Evolutionary conservation across 2,888 invertebrate species (phyloP), one percentile per base, ranked within the genome.

Genomic region (Malthinus seriepunctatus): DNA sequence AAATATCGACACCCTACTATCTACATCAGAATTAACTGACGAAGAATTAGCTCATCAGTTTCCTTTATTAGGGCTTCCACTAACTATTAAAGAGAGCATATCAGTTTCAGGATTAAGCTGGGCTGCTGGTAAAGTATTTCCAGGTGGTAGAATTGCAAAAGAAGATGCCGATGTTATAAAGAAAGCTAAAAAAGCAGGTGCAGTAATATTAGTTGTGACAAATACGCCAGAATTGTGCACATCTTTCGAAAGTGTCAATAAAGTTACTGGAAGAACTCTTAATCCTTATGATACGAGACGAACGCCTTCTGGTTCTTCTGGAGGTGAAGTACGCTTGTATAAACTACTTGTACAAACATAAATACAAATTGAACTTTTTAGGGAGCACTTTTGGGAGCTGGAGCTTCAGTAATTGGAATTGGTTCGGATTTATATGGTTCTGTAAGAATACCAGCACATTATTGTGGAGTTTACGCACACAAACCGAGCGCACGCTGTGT

Each of bases 381-480:
- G 85, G 87, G 87, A 0, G 89, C 89, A 23, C 79, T 94, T 38
- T 80, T 95, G 63, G 87, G 90, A 0, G 83, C 92, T 31, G 94
- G 86, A 14, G 94, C 90, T 7, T 92, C 94, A 0, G 76, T 93
- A 4, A 81, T 94, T 32, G 92, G 95, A 7, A 80, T 95, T n/a
- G 93, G 91, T 0, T 93, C 94, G 1, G 96, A 97, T 74, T 89
- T 96, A 49, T 94, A 91, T 0, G 96, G 96, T 0, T 95, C 94
- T 3, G 86, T 94, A n/a, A 83, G 96, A 48, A 83, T 96, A 69
- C 96, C 96, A 0, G 88, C 93, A 1, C 90, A 91, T 84, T 95
- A 93, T 77, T 93, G 91, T 71, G 95, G 96, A 14, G 86, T 96
- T 54, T 96, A 89, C 80, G 95, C 95, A 11, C 95, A 96, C 75